Percentiles rank a stretch among this genome's conserved stretches.
Conservation (phyloP, 2,888 invertebrate species). For the Sycophila texana region DNA sequence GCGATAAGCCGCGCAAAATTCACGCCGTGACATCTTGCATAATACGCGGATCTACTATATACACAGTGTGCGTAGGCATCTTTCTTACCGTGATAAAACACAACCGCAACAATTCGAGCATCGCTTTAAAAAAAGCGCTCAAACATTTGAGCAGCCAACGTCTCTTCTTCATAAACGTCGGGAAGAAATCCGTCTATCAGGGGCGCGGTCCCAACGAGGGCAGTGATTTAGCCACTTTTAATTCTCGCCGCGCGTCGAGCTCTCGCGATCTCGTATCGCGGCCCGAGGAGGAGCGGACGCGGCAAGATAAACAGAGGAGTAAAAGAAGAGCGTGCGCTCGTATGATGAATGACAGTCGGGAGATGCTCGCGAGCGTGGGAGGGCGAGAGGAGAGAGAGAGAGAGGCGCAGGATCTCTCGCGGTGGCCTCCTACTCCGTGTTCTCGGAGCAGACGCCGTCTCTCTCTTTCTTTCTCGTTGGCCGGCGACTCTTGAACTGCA, state of each 20-base stretch:
- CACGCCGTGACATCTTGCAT: not conserved
- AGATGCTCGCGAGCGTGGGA: not conserved
- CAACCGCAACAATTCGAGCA: not conserved
- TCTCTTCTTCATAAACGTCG: conserved; percentile 4
- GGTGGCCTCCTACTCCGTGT: not conserved
- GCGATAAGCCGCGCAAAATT: not conserved
- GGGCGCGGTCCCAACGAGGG: not conserved
- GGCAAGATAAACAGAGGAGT: conserved; percentile 2
- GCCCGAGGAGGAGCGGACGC: not conserved
- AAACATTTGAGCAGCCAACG: not conserved
- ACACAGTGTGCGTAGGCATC: not conserved
- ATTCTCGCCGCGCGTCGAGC: conserved; percentile 9
- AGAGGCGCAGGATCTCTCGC: not conserved
- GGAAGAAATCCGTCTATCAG: not conserved
- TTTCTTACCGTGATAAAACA: not conserved
- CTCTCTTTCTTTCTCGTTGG: too few species aligned
- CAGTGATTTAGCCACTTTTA: conserved; percentile 38
- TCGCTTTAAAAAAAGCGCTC: not conserved
- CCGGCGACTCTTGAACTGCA: not conserved
- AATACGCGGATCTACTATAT: not conserved
- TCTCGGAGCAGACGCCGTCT: too few species aligned
- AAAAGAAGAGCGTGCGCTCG: conserved; percentile 4
- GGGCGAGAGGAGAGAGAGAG: conserved; percentile 9
- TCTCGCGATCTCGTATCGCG: not conserved
- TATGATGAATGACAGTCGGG: conserved; percentile 53